A percentile compares a stretch with the other conserved stretches of the same genome.
Evolutionary conservation across 1,140 invertebrate species (phyloP).

Genomic region (Branchinecta lynchi): DNA sequence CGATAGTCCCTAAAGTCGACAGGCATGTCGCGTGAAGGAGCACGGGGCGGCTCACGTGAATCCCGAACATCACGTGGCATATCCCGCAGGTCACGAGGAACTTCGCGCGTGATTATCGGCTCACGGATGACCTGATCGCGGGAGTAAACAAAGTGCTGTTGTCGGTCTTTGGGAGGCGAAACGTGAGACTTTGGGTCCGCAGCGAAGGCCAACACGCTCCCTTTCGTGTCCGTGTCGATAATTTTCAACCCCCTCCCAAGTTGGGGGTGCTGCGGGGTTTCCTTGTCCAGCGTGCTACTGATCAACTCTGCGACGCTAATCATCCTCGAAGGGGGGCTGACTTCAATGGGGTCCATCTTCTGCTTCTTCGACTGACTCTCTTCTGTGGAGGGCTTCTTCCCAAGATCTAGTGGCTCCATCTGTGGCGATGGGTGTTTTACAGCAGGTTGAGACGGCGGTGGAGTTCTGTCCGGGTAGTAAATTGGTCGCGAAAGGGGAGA

Average conservation of each 20-base stretch:
- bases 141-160: background rate
- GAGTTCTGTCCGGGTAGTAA: conserved; percentile 11
- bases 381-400: conserved; percentile 12
- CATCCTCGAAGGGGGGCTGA: background rate
- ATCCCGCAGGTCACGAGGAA: too few relatives aligned
- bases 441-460: background rate
- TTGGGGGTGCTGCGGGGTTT: background rate
- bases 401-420: conserved; percentile 17
- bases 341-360: background rate
- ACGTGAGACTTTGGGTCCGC: background rate
- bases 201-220: background rate
- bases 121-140: background rate
- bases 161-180: background rate
- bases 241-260: background rate
- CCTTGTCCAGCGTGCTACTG: background rate
- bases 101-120: background rate
- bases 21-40: background rate
- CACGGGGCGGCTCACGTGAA: background rate
- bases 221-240: background rate
- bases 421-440: conserved; percentile 14
- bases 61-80: background rate
- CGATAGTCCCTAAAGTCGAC: background rate
- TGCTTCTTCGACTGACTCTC: conserved; percentile 14
- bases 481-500: background rate
- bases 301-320: background rate